A percentile compares a stretch with the other conserved stretches of the same genome.
These are phyloP conservation scores for Drosophila kurseongensis DNA, from an alignment of 1,140 invertebrate species.

Conservation along the genomic window DNA sequence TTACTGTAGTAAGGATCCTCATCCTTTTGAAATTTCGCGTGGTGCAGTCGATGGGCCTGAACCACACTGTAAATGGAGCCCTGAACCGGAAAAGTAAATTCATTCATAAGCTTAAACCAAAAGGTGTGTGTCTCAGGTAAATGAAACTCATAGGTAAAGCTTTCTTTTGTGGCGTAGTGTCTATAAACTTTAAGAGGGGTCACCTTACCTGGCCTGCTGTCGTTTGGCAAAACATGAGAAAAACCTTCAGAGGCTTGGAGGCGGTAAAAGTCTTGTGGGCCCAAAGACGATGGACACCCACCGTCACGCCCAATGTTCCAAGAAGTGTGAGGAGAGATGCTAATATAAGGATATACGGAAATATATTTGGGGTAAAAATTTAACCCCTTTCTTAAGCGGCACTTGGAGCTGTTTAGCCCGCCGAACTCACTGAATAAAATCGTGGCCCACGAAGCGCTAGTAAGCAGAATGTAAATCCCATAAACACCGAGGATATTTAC, in stretches of 20 bases:
- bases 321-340: conserved; percentile 87
- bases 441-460: conserved; percentile 87
- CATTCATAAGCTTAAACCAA: background rate
- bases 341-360: conserved; percentile 62
- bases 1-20: conserved; percentile 95
- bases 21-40: conserved; percentile 94
- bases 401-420: conserved; percentile 20
- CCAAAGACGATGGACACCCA: conserved; percentile 96
- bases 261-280: conserved; percentile 94
- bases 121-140: conserved; percentile 53
- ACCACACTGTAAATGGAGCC: conserved; percentile 92
- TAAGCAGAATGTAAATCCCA: conserved; percentile 86
- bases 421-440: conserved; percentile 87
- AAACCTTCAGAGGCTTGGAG: conserved; percentile 88
- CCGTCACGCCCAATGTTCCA: conserved; percentile 90
- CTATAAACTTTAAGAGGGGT: background rate
- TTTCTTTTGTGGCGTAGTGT: conserved; percentile 16
- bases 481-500: conserved; percentile 88
- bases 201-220: conserved; percentile 91
- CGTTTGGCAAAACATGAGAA: conserved; percentile 92
- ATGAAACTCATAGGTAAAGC: conserved; percentile 2
- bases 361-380: conserved; percentile 4
- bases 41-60: conserved; percentile 94
- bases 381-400: conserved; percentile 4
- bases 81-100: conserved; percentile 57